phyloP scores from a whole-genome alignment of 2,888 invertebrate species.

The Eulithis prunata region DNA sequence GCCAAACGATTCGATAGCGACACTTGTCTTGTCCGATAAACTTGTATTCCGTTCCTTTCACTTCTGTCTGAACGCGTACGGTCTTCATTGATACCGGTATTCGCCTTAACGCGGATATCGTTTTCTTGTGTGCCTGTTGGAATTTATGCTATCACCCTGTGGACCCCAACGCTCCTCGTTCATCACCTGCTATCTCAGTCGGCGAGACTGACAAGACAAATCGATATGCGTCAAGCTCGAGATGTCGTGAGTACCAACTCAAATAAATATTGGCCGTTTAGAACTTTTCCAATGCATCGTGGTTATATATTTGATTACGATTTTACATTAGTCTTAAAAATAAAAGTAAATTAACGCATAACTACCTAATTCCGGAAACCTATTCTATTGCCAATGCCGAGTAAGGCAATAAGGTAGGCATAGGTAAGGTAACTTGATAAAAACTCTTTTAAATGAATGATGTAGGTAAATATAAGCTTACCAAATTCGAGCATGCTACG shows the following conservation, averaged over 20 bases:
- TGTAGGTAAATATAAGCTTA: background rate
- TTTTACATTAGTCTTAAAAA: too few relatives aligned
- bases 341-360: too few relatives aligned
- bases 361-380: too few relatives aligned
- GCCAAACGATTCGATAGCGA: constrained; percentile 61
- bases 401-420: background rate
- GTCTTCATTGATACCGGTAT: constrained; percentile 64
- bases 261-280: constrained; percentile 61
- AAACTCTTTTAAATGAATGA: background rate
- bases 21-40: constrained; percentile 33
- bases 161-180: constrained; percentile 80
- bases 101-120: constrained; percentile 69
- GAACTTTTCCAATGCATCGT: constrained; percentile 46
- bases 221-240: constrained; percentile 82
- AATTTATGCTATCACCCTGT: constrained; percentile 80
- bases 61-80: constrained; percentile 60
- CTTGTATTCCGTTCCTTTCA: constrained; percentile 71
- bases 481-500: background rate
- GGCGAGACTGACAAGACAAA: constrained; percentile 77
- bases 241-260: constrained; percentile 74
- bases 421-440: too few relatives aligned
- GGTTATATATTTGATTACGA: background rate
- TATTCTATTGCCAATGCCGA: background rate
- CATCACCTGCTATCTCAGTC: constrained; percentile 81
- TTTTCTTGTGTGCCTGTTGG: constrained; percentile 61